Conservation (phyloP, 30 jellyfish, hydroid and myxozoan species). For the Rhopilema esculentum region DNA sequence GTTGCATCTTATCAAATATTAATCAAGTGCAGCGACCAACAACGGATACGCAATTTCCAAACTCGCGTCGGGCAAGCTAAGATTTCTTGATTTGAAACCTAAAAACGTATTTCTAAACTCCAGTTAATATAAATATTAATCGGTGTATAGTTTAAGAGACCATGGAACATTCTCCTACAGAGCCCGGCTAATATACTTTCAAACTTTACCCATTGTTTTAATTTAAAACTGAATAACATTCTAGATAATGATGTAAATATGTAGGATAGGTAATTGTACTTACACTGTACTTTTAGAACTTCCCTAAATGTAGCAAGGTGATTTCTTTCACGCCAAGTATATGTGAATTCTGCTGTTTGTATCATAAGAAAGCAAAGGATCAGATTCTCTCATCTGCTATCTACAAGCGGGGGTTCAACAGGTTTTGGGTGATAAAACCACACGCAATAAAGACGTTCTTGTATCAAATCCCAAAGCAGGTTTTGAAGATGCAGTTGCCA, state of each 20-base stretch:
- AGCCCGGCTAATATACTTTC: too few relatives aligned
- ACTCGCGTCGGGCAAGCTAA: background rate
- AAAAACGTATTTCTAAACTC: too few relatives aligned
- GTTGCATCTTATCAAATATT: background rate
- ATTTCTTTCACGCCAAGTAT: too few relatives aligned
- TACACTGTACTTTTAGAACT: too few relatives aligned
- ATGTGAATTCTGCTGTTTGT: background rate
- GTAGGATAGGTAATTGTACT: too few relatives aligned
- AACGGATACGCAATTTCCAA: background rate
- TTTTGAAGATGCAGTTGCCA: background rate
- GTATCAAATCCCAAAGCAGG: background rate
- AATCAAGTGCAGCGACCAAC: background rate
- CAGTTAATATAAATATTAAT: too few relatives aligned
- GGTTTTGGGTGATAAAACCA: background rate
- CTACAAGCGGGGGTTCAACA: background rate
- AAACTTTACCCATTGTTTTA: too few relatives aligned
- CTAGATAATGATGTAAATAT: too few relatives aligned
- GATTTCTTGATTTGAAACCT: background rate
- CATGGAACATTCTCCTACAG: too few relatives aligned
- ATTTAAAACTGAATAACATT: too few relatives aligned
- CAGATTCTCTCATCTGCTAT: background rate
- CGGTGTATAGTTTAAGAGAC: too few relatives aligned
- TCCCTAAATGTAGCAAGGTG: too few relatives aligned
- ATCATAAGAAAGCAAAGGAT: background rate
- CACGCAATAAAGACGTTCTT: background rate